Evolutionary conservation across 1,140 invertebrate species (phyloP).

Genomic region (Drosophila bipectinata): DNA sequence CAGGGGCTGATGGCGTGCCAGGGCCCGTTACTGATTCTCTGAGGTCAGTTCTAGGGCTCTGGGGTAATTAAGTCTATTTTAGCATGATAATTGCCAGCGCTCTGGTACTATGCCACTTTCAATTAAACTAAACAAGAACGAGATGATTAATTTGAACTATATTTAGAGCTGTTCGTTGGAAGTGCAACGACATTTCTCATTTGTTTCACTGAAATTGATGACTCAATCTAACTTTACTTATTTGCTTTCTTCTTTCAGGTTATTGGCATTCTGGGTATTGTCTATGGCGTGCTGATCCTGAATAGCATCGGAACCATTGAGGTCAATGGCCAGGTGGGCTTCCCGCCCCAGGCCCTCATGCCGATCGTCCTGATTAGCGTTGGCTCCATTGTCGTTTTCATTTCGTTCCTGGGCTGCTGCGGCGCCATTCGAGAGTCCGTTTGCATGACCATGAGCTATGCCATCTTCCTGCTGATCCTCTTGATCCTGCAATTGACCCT

Average conservation of each 20-base stretch:
- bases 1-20: slow-evolving; percentile 41
- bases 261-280: slow-evolving; percentile 86
- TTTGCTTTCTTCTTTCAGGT: slow-evolving; percentile 83
- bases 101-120: slow-evolving; percentile 29
- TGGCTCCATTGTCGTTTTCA: slow-evolving; percentile 89
- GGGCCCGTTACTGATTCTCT: slow-evolving; percentile 42
- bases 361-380: slow-evolving; percentile 89
- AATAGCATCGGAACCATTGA: slow-evolving; percentile 85
- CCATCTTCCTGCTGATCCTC: slow-evolving; percentile 87
- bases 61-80: slow-evolving; percentile 63
- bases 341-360: slow-evolving; percentile 84
- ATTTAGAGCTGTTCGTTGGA: slow-evolving; percentile 32
- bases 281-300: slow-evolving; percentile 86
- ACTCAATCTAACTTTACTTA: not conserved
- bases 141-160: slow-evolving; percentile 59
- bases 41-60: slow-evolving; percentile 50
- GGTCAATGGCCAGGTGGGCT: slow-evolving; percentile 84
- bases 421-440: slow-evolving; percentile 92
- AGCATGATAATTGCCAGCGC: slow-evolving; percentile 52
- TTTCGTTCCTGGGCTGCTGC: slow-evolving; percentile 94
- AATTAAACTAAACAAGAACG: slow-evolving; percentile 60
- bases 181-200: slow-evolving; percentile 11
- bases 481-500: slow-evolving; percentile 87
- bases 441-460: slow-evolving; percentile 92
- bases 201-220: not conserved